Conservation (phyloP, 2,113 vertebrate species). For the Hydrochoerus hydrochaeris region DNA sequence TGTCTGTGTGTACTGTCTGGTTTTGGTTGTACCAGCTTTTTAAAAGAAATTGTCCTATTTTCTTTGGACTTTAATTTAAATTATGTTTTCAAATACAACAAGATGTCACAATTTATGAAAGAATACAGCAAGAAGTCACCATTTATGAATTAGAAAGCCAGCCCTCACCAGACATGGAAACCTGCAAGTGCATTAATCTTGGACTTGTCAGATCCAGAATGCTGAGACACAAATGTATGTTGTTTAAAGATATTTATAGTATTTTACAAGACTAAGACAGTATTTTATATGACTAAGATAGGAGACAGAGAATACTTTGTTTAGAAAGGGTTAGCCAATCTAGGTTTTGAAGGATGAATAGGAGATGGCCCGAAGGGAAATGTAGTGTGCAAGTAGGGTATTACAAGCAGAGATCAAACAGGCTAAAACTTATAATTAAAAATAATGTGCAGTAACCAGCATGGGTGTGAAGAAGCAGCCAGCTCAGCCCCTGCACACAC, state of each 20-base stretch:
- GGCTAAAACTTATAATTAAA: background rate
- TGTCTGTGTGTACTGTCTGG: background rate
- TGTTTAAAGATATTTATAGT: background rate
- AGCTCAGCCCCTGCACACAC: too few relatives aligned
- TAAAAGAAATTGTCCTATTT: background rate
- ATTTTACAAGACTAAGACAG: background rate
- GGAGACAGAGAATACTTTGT: background rate
- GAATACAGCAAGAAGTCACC: background rate
- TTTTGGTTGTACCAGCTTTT: slow-evolving; percentile 1
- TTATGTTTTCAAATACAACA: background rate
- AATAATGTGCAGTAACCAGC: too few relatives aligned
- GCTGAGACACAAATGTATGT: background rate
- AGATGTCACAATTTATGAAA: background rate
- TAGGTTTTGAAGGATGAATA: background rate
- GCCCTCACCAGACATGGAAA: background rate
- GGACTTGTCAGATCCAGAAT: background rate
- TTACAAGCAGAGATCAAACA: background rate
- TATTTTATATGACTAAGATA: background rate
- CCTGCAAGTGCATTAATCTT: background rate
- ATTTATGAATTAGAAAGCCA: background rate
- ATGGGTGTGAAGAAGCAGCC: too few relatives aligned
- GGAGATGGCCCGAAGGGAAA: background rate
- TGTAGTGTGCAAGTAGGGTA: too few relatives aligned
- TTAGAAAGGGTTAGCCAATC: background rate
- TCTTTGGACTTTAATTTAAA: background rate